These are phyloP conservation scores for Aptenodytes forsteri DNA, from an alignment of 2,113 vertebrate genomes.

Conservation along the genomic window DNA sequence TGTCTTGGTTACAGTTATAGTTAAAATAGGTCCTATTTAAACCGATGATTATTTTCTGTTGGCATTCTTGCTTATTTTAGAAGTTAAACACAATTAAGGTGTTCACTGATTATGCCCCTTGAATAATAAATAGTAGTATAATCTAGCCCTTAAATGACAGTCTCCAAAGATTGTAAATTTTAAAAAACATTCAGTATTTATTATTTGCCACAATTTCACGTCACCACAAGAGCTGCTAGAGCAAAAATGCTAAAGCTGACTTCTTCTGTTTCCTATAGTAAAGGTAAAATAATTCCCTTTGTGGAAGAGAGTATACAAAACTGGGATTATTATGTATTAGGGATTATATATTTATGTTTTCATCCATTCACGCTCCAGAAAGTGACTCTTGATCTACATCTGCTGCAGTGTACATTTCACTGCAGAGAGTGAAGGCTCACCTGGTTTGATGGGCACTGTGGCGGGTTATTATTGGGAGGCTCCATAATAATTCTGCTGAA, in stretches of 20 bases:
- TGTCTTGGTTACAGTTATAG: slow-evolving; percentile 6
- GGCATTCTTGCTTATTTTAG: neutral
- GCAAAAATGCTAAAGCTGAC: neutral
- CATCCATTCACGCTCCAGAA: neutral
- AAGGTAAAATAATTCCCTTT: neutral
- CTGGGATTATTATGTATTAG: neutral
- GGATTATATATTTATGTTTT: neutral
- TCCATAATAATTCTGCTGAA: neutral
- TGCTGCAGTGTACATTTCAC: neutral
- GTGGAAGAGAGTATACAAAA: neutral
- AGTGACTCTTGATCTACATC: neutral
- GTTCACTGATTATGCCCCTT: neutral
- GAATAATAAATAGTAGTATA: neutral
- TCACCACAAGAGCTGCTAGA: neutral
- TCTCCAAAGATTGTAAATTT: neutral
- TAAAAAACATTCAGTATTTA: neutral
- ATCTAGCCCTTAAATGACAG: neutral
- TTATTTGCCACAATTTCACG: neutral
- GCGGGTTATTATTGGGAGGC: neutral
- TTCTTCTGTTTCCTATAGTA: neutral
- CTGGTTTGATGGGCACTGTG: neutral
- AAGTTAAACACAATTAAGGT: neutral
- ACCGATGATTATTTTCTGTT: neutral
- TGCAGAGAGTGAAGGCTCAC: neutral
- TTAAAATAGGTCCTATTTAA: neutral